Evolutionary conservation across 1,140 invertebrate genomes (phyloP).

Genomic region (Propsilocerus akamusi): DNA sequence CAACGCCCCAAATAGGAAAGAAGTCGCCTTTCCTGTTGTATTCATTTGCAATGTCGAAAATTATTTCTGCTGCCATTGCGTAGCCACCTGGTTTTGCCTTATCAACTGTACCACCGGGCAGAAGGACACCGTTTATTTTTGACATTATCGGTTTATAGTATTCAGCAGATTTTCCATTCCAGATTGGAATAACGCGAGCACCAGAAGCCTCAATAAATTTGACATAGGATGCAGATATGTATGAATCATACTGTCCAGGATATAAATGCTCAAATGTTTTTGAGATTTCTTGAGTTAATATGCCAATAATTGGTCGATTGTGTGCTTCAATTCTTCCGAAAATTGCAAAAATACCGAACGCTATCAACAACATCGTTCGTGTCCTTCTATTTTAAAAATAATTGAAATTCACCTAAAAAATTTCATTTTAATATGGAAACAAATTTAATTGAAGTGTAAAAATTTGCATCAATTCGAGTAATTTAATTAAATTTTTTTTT

Average conservation of each 20-base stretch:
- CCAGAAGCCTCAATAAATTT: slow-evolving; percentile 52
- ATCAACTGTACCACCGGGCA: slow-evolving; percentile 51
- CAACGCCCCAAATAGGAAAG: slow-evolving; percentile 78
- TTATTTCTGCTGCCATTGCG: slow-evolving; percentile 44
- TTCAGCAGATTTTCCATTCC: slow-evolving; percentile 23
- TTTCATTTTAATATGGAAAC: too few species aligned
- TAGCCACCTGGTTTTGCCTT: slow-evolving; percentile 49
- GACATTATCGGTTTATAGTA: not conserved
- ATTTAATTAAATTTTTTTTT: too few species aligned
- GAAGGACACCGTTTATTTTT: slow-evolving; percentile 46
- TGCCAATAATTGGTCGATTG: slow-evolving; percentile 24
- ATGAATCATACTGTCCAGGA: slow-evolving; percentile 21
- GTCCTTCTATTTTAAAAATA: too few species aligned
- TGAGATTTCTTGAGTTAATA: slow-evolving; percentile 28
- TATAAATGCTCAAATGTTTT: slow-evolving; percentile 13
- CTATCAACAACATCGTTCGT: too few species aligned
- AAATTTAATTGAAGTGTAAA: too few species aligned
- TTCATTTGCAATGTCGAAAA: slow-evolving; percentile 42
- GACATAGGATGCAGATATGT: slow-evolving; percentile 52
- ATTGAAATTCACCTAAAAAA: too few species aligned
- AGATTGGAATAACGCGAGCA: slow-evolving; percentile 47
- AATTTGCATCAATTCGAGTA: too few species aligned
- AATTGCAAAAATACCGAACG: too few species aligned
- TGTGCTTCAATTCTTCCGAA: too few species aligned
- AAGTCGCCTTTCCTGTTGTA: slow-evolving; percentile 49